A percentile compares a stretch with the other conserved stretches of the same genome.
Conservation (phyloP, 2,113 vertebrate genomes). For the Lasiurus cinereus region DNA sequence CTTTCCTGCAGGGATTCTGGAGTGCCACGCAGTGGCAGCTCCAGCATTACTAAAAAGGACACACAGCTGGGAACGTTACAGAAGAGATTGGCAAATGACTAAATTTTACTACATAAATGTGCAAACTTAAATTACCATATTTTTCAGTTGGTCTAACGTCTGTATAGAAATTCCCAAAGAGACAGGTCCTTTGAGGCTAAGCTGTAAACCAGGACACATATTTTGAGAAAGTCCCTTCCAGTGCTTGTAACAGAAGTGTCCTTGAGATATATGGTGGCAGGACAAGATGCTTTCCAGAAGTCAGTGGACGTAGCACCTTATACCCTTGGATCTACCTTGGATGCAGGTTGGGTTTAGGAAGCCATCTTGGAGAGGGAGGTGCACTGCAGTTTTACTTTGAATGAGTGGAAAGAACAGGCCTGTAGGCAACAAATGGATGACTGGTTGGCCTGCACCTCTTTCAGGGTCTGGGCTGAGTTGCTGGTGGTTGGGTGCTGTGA, state of each 20-base stretch:
- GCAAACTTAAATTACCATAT: fast-evolving
- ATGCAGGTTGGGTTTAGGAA: fast-evolving
- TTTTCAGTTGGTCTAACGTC: not conserved
- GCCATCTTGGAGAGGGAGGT: too few relatives aligned
- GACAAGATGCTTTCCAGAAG: not conserved
- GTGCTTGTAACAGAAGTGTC: fast-evolving
- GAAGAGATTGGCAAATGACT: not conserved
- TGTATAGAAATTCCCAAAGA: not conserved
- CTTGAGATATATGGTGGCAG: fast-evolving
- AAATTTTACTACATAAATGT: not conserved
- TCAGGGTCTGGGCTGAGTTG: not conserved
- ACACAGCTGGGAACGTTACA: not conserved
- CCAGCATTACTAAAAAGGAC: constrained; percentile 31
- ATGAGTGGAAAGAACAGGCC: too few relatives aligned
- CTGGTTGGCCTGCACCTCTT: not conserved
- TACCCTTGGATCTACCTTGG: fast-evolving
- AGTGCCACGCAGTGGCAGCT: constrained; percentile 82
- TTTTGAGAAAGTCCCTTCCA: not conserved
- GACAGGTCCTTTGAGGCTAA: fast-evolving
- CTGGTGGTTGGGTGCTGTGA: not conserved
- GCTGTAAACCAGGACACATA: not conserved
- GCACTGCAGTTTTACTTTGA: fast-evolving
- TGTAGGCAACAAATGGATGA: not conserved
- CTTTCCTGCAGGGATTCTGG: constrained; percentile 35
- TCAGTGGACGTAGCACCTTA: not conserved